These are phyloP conservation scores for Cataglyphis rosenhaueri DNA, from an alignment of 2,888 invertebrate genomes.

Conservation along the genomic window DNA sequence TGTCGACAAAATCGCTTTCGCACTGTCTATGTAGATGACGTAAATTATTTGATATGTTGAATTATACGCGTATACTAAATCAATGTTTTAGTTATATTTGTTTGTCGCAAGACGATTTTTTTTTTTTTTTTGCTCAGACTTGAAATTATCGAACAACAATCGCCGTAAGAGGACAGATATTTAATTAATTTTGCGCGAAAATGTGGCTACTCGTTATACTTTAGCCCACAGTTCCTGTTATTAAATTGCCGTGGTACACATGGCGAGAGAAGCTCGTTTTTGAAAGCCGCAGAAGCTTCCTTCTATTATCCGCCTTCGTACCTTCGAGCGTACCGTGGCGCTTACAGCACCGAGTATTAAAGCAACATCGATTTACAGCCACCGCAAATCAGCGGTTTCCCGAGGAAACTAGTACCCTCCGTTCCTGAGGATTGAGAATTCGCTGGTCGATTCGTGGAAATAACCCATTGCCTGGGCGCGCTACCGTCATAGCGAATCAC, in stretches of 20 bases:
- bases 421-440: conserved; percentile 67
- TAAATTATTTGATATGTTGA: background rate
- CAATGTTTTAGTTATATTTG: background rate
- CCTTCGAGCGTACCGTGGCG: conserved; percentile 61
- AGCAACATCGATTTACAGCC: conserved; percentile 72
- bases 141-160: conserved; percentile 7
- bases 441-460: conserved; percentile 72
- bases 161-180: conserved; percentile 47
- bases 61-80: background rate
- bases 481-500: conserved; percentile 65
- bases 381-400: conserved; percentile 74
- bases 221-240: conserved; percentile 68
- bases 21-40: conserved; percentile 6
- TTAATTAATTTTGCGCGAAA: conserved; percentile 52
- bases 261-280: conserved; percentile 67
- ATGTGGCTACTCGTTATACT: conserved; percentile 61
- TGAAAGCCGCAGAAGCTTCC: conserved; percentile 68
- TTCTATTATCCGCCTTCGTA: conserved; percentile 67
- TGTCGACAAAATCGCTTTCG: conserved; percentile 9
- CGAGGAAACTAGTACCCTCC: conserved; percentile 74
- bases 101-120: background rate
- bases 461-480: conserved; percentile 58
- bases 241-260: conserved; percentile 64
- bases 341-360: conserved; percentile 70
- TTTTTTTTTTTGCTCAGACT: background rate